These are phyloP conservation scores for Noctua janthina DNA, from an alignment of 2,888 invertebrate genomes.

Conservation along the genomic window DNA sequence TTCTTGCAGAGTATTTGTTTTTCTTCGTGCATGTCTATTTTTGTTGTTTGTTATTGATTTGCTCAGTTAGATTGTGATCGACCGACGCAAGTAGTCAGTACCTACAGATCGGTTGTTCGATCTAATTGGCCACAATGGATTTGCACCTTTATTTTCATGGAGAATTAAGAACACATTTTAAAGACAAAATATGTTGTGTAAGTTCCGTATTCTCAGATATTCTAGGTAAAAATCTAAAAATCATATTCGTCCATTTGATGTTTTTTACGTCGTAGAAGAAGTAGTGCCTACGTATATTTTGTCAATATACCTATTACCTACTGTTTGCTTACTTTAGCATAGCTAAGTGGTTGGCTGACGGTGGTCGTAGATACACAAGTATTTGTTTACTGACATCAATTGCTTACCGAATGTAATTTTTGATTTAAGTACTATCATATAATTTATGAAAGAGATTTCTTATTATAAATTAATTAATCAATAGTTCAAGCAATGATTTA, in stretches of 20 bases:
- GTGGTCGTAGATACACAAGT: constrained; percentile 42
- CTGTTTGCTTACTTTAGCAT: constrained; percentile 54
- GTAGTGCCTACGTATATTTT: constrained; percentile 43
- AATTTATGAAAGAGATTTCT: constrained; percentile 5
- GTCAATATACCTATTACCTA: constrained; percentile 58
- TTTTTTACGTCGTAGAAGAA: constrained; percentile 47
- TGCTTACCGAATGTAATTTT: constrained; percentile 32
- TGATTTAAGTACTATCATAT: constrained; percentile 7
- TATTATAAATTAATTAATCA: neutral
- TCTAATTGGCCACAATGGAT: neutral
- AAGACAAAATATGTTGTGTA: neutral
- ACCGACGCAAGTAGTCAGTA: neutral
- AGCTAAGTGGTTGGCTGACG: constrained; percentile 50
- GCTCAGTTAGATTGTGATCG: too few relatives aligned
- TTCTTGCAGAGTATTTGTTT: neutral
- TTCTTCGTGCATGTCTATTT: neutral
- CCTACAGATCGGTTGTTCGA: neutral
- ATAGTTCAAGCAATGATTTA: constrained; percentile 1
- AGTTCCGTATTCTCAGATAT: constrained; percentile 13
- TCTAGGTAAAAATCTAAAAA: neutral
- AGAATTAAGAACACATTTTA: neutral
- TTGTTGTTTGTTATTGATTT: neutral
- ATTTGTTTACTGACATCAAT: constrained; percentile 36
- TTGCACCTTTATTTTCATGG: neutral
- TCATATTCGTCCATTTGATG: neutral